Percentiles rank a stretch among this genome's conserved stretches.
These are phyloP conservation scores for Diprion similis DNA, from an alignment of 1,140 invertebrate genomes.

Conservation along the genomic window DNA sequence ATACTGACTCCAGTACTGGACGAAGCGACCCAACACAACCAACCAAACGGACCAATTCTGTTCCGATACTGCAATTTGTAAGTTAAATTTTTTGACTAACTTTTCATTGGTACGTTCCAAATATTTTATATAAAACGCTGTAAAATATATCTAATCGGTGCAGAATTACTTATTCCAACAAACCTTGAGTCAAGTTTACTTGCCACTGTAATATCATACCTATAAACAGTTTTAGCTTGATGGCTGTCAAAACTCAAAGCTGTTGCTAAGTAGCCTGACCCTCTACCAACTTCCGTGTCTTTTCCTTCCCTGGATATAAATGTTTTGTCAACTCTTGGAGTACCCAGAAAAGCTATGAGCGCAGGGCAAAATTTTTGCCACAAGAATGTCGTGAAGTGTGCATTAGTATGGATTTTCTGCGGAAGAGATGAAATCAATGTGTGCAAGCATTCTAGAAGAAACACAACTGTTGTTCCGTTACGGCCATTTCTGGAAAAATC, in stretches of 20 bases:
- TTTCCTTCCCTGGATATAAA: conserved; percentile 71
- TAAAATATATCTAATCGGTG: no score
- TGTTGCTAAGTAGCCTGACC: conserved; percentile 74
- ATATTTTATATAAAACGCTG: no score
- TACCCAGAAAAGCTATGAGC: conserved; percentile 84
- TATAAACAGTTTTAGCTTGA: conserved; percentile 86
- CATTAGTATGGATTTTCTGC: conserved; percentile 79
- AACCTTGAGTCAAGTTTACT: no score
- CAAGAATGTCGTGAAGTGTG: conserved; percentile 83
- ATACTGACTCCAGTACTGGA: conserved; percentile 89
- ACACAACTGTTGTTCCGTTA: conserved; percentile 72
- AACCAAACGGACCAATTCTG: conserved; percentile 85
- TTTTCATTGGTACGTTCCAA: no score
- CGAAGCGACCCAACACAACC: conserved; percentile 83
- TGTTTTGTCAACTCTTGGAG: conserved; percentile 77
- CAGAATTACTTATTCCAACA: no score
- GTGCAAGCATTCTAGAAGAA: conserved; percentile 86
- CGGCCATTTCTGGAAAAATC: conserved; percentile 60
- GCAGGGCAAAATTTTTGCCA: conserved; percentile 93
- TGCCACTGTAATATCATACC: conserved; percentile 59
- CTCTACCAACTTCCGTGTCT: conserved; percentile 69
- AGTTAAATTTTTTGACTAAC: background rate
- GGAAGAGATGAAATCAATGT: conserved; percentile 84
- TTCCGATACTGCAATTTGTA: conserved; percentile 75
- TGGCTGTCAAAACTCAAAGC: conserved; percentile 78